Percentiles rank a stretch among this genome's conserved stretches.
Evolutionary conservation across 2,888 invertebrate genomes (phyloP).

Genomic region (Gymnosoma rotundatum): DNA sequence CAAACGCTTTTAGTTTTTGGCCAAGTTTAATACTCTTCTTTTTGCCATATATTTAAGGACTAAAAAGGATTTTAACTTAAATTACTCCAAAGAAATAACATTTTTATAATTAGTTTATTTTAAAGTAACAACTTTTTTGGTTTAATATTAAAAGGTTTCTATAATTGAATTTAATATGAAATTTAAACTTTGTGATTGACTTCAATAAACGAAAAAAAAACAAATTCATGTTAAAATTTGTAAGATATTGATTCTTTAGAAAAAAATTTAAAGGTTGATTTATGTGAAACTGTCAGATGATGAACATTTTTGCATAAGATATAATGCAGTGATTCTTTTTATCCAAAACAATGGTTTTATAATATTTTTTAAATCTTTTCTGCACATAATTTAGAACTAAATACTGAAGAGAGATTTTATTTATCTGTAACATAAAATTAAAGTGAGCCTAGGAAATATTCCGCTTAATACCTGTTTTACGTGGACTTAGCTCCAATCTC

Average conservation of each 20-base stretch:
- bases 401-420: too few relatives aligned
- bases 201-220: not conserved
- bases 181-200: constrained; percentile 16
- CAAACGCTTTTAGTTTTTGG: constrained; percentile 41
- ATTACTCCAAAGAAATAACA: constrained; percentile 23
- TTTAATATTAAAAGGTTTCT: constrained; percentile 32
- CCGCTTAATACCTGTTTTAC: too few relatives aligned
- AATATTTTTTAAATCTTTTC: not conserved
- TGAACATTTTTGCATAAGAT: constrained; percentile 45
- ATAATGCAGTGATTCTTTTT: constrained; percentile 38
- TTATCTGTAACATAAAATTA: too few relatives aligned
- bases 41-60: constrained; percentile 12
- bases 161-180: constrained; percentile 56
- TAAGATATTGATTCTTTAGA: constrained; percentile 16
- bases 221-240: constrained; percentile 17
- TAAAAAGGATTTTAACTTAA: constrained; percentile 49
- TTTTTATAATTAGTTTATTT: constrained; percentile 64
- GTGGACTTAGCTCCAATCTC: too few relatives aligned
- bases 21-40: constrained; percentile 37
- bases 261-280: constrained; percentile 46
- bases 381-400: not conserved
- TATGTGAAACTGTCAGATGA: constrained; percentile 61
- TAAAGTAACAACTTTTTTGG: constrained; percentile 34
- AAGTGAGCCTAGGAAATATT: too few relatives aligned
- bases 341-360: not conserved